Conservation (phyloP, 2,797 vertebrate species). For the Sylvia borin region DNA sequence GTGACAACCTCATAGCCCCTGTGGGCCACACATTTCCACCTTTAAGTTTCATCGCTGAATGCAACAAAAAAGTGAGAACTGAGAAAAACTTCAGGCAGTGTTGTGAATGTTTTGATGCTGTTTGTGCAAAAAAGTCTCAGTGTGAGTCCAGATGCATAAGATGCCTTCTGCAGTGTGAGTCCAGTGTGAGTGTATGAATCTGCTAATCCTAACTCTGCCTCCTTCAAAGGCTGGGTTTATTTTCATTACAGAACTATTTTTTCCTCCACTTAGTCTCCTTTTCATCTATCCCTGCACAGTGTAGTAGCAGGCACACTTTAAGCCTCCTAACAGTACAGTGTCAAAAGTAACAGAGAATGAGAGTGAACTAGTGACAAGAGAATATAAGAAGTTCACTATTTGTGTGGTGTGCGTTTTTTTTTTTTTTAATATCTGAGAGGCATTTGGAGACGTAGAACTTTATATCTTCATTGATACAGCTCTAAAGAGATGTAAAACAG, state of each 20-base stretch:
- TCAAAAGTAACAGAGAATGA: not conserved
- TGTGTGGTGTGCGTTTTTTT: not conserved
- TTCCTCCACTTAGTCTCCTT: not conserved
- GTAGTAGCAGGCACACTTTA: not conserved
- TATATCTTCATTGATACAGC: not conserved
- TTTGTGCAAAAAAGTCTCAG: not conserved
- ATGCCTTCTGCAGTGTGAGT: not conserved
- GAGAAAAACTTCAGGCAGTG: not conserved
- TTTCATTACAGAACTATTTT: not conserved
- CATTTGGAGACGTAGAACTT: not conserved
- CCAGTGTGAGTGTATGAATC: not conserved
- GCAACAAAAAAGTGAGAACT: not conserved
- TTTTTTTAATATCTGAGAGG: not conserved
- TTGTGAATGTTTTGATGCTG: not conserved
- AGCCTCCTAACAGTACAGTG: not conserved
- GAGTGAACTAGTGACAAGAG: not conserved
- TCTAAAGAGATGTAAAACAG: not conserved
- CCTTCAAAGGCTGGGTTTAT: not conserved
- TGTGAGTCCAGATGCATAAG: rapidly evolving
- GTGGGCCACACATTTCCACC: not conserved
- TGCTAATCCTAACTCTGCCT: not conserved
- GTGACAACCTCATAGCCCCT: not conserved
- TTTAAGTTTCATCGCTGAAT: not conserved
- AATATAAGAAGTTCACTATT: not conserved
- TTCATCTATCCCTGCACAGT: not conserved